phyloP scores from a whole-genome alignment of 1,140 invertebrate species.

The Drosophila rhopaloa region DNA sequence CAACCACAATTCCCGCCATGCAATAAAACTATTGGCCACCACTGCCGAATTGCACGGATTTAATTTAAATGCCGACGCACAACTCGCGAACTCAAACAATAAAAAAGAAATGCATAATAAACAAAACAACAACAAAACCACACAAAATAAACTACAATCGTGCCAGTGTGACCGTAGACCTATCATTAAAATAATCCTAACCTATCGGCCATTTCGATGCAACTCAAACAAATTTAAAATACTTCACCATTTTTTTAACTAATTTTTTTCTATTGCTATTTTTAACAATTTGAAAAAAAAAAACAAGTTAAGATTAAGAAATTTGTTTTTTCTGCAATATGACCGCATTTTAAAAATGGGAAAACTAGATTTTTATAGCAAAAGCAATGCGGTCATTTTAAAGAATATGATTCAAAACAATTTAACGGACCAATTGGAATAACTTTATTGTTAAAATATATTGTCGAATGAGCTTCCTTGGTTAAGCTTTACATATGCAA shows the following conservation, averaged over 20 bases:
- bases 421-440: too few species aligned
- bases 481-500: too few species aligned
- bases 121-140: slow-evolving; percentile 60
- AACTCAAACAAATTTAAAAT: not conserved
- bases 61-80: slow-evolving; percentile 31
- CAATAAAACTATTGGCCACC: not conserved
- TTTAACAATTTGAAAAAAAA: too few species aligned
- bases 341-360: too few species aligned
- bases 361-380: too few species aligned
- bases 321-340: too few species aligned
- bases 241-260: too few species aligned
- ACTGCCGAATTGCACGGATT: slow-evolving; percentile 22
- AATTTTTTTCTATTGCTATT: not conserved
- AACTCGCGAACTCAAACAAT: slow-evolving; percentile 52
- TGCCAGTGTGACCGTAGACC: slow-evolving; percentile 35
- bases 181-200: not conserved
- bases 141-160: slow-evolving; percentile 60
- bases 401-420: too few species aligned
- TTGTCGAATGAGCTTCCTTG: too few species aligned
- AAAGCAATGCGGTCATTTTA: too few species aligned
- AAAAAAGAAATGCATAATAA: slow-evolving; percentile 68
- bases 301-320: too few species aligned
- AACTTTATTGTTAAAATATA: too few species aligned
- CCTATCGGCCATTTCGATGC: not conserved
- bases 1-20: slow-evolving; percentile 11